phyloP scores from a whole-genome alignment of 2,888 invertebrate genomes.

The Chrysotoxum bicinctum region DNA sequence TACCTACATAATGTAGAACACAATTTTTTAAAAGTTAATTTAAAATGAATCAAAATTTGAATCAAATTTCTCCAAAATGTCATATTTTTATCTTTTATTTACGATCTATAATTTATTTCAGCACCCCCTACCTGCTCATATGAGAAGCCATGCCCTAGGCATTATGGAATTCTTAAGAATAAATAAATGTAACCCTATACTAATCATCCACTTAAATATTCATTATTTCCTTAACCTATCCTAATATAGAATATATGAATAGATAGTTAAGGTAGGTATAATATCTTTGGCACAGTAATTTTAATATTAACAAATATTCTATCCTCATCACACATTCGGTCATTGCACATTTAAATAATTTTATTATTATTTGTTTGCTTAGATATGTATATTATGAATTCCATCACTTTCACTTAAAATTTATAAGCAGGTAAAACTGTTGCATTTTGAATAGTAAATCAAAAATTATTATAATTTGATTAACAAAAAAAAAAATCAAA shows the following conservation, averaged over 20 bases:
- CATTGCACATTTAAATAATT: conserved; percentile 46
- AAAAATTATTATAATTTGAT: conserved; percentile 29
- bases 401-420: conserved; percentile 65
- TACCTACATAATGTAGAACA: too few species aligned
- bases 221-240: conserved; percentile 22
- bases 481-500: not conserved
- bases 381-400: conserved; percentile 38
- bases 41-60: too few species aligned
- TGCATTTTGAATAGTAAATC: conserved; percentile 28
- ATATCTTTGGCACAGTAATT: not conserved
- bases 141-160: not conserved
- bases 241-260: conserved; percentile 9
- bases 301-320: not conserved
- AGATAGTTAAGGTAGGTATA: not conserved
- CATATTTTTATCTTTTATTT: not conserved
- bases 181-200: not conserved
- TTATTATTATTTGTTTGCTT: conserved; percentile 24
- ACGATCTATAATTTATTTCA: not conserved
- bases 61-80: not conserved
- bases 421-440: conserved; percentile 20
- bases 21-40: too few species aligned
- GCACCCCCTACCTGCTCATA: not conserved
- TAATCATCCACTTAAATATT: conserved; percentile 1
- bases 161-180: not conserved
- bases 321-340: not conserved